Conservation (phyloP, 2,888 invertebrate species). For the Drosophila maculinotata region DNA sequence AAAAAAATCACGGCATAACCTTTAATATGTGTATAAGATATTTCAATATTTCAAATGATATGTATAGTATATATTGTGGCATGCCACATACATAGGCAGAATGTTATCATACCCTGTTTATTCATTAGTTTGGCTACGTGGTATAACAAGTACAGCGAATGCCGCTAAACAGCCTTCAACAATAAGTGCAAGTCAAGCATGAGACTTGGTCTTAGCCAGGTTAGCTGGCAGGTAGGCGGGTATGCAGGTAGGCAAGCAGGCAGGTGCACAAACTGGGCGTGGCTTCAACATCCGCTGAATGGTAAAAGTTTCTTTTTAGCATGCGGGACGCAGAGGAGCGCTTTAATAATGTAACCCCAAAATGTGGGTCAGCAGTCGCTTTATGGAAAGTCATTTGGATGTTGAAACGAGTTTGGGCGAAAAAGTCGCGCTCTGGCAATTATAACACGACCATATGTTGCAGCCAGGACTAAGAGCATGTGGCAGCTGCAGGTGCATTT, state of each 20-base stretch:
- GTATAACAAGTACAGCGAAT: constrained; percentile 24
- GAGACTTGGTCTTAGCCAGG: constrained; percentile 44
- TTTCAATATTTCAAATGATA: too few species aligned
- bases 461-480: constrained; percentile 65
- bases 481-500: constrained; percentile 66
- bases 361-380: constrained; percentile 66
- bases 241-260: constrained; percentile 16
- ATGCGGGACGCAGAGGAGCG: constrained; percentile 35
- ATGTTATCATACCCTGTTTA: background rate
- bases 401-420: constrained; percentile 40
- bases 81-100: too few species aligned
- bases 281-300: constrained; percentile 61
- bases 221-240: constrained; percentile 13
- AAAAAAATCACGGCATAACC: too few species aligned
- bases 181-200: constrained; percentile 63
- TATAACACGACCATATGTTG: constrained; percentile 74
- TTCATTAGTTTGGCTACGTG: background rate
- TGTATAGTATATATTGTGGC: too few species aligned
- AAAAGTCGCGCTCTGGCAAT: constrained; percentile 64
- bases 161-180: constrained; percentile 58
- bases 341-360: constrained; percentile 67
- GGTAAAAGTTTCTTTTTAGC: constrained; percentile 55
- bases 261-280: constrained; percentile 63
- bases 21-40: too few species aligned
- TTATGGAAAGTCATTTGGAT: constrained; percentile 72